These are phyloP conservation scores for Hippopotamyrus pictus DNA, from an alignment of 2,797 vertebrate species.

Conservation along the genomic window DNA sequence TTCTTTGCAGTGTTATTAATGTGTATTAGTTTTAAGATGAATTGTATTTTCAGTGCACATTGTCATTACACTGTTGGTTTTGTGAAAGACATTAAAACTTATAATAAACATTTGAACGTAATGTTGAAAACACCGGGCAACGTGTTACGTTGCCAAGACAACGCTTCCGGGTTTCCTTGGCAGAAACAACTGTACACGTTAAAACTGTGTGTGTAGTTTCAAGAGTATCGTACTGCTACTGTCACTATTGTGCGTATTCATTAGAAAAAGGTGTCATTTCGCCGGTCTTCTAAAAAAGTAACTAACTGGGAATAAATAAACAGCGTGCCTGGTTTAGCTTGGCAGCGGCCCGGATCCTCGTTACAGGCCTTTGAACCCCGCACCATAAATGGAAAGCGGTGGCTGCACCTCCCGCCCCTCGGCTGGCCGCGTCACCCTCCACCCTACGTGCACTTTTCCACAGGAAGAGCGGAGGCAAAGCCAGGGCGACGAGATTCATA, in stretches of 20 bases:
- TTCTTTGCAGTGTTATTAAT: neutral
- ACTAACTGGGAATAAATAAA: neutral
- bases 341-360: neutral
- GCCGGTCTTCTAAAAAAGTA: neutral
- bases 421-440: neutral
- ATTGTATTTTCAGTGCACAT: neutral
- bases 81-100: neutral
- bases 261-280: neutral
- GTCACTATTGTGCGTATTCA: neutral
- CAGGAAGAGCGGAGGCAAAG: neutral
- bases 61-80: neutral
- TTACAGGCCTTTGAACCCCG: neutral
- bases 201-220: neutral
- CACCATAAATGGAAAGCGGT: neutral
- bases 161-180: neutral
- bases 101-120: neutral
- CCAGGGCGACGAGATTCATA: neutral
- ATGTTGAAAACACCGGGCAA: neutral
- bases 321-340: neutral
- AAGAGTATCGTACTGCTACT: neutral
- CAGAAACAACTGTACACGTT: neutral
- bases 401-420: neutral
- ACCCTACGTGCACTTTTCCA: slow-evolving; percentile 4
- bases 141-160: neutral
- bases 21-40: neutral